Conservation (phyloP, 2,797 vertebrate species). For the Intellagama lesueurii region DNA sequence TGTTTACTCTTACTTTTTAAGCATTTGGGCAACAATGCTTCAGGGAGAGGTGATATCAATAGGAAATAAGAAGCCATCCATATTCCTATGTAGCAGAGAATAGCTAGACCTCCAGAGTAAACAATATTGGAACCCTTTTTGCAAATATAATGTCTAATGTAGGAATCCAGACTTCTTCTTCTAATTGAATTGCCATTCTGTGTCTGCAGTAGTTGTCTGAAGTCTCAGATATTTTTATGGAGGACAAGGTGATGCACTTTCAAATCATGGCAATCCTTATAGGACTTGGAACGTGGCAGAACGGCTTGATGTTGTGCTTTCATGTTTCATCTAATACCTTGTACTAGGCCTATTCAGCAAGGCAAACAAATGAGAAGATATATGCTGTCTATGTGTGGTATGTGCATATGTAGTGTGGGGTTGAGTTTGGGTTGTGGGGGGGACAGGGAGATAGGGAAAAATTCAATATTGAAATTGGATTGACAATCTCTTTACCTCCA, state of each 20-base stretch:
- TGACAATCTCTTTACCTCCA: conserved; percentile 46
- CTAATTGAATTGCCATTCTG: background rate
- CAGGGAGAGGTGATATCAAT: conserved; percentile 46
- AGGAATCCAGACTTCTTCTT: conserved; percentile 49
- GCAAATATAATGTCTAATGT: conserved; percentile 41
- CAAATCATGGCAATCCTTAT: conserved; percentile 56
- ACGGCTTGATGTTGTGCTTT: conserved; percentile 49
- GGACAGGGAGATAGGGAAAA: background rate
- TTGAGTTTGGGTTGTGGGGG: background rate
- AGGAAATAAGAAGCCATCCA: conserved; percentile 41
- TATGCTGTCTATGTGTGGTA: conserved; percentile 39
- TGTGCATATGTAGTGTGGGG: conserved; percentile 1
- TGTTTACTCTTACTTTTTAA: conserved; percentile 61
- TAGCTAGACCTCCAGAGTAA: conserved; percentile 36
- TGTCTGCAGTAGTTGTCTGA: conserved; percentile 33
- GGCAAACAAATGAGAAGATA: conserved; percentile 33
- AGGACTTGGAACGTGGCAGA: conserved; percentile 60
- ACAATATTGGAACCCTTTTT: conserved; percentile 32
- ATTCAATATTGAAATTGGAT: conserved; percentile 34
- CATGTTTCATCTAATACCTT: conserved; percentile 46
- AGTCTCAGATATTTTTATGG: conserved; percentile 35
- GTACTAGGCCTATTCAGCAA: conserved; percentile 42
- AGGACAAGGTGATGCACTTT: conserved; percentile 67
- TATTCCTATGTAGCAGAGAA: conserved; percentile 37
- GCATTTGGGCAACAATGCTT: conserved; percentile 51